These are phyloP conservation scores for Synodontis membranacea DNA, from an alignment of 2,113 vertebrate genomes.

Conservation along the genomic window DNA sequence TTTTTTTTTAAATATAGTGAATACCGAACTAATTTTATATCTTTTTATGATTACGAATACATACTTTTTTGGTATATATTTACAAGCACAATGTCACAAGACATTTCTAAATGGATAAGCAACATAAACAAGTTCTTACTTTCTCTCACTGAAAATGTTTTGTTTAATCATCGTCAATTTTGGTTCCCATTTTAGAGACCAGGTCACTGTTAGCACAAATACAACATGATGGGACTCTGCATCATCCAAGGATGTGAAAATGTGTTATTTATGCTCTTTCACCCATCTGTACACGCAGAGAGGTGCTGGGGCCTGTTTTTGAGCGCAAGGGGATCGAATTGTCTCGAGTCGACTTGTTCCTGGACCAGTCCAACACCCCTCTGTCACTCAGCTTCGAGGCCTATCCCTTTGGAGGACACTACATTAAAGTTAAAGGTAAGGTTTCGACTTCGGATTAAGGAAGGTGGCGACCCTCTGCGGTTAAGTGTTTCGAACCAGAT, in stretches of 20 bases:
- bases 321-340: slow-evolving; percentile 87
- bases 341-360: slow-evolving; percentile 83
- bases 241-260: neutral
- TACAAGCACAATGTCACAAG: too few species aligned
- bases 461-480: neutral
- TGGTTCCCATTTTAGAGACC: neutral
- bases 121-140: neutral
- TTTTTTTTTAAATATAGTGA: too few species aligned
- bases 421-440: slow-evolving; percentile 94
- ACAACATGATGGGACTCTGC: neutral
- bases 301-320: slow-evolving; percentile 88
- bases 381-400: slow-evolving; percentile 92
- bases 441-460: neutral
- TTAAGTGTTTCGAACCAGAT: neutral
- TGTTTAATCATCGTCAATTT: neutral
- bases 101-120: neutral
- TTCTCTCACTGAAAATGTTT: neutral
- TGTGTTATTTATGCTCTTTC: neutral
- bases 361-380: slow-evolving; percentile 95
- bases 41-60: too few species aligned
- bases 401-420: slow-evolving; percentile 90
- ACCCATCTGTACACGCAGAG: slow-evolving; percentile 67
- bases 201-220: neutral
- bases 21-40: too few species aligned
- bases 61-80: too few species aligned